A percentile compares a stretch with the other conserved stretches of the same genome.
phyloP scores from a whole-genome alignment of 2,888 invertebrate species.

The Elysia crispata region DNA sequence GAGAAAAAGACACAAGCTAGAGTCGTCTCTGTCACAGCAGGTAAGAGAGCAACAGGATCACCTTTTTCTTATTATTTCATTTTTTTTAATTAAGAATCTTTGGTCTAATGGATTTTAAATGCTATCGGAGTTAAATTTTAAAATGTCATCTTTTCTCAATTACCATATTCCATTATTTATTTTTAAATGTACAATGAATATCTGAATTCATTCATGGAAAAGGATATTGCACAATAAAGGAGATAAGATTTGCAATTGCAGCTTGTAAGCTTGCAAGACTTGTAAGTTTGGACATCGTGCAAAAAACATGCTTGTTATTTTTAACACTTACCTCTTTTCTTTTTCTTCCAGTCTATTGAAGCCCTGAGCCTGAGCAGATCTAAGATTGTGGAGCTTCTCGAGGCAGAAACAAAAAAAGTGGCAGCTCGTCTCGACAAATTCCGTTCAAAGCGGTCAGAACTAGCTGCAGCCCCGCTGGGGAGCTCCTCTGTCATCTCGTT shows the following conservation, averaged over 20 bases:
- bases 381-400: conserved; percentile 61
- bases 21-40: conserved; percentile 51
- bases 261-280: no score
- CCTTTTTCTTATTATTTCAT: no score
- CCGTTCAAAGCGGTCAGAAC: conserved; percentile 60
- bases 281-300: no score
- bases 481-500: background rate
- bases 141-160: background rate
- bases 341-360: no score
- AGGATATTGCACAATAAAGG: no score
- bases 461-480: conserved; percentile 44
- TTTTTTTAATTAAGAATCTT: no score
- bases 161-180: background rate
- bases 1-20: conserved; percentile 66
- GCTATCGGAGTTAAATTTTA: background rate
- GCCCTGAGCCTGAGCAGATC: conserved; percentile 52
- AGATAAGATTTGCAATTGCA: no score
- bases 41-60: background rate
- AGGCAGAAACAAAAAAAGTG: conserved; percentile 60
- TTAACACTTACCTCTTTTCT: no score
- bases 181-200: background rate
- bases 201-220: no score
- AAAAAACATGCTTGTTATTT: no score
- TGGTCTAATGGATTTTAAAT: background rate
- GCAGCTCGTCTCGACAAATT: conserved; percentile 60